Conservation (phyloP, 2,888 invertebrate genomes). For the Lithophane ornitopus region DNA sequence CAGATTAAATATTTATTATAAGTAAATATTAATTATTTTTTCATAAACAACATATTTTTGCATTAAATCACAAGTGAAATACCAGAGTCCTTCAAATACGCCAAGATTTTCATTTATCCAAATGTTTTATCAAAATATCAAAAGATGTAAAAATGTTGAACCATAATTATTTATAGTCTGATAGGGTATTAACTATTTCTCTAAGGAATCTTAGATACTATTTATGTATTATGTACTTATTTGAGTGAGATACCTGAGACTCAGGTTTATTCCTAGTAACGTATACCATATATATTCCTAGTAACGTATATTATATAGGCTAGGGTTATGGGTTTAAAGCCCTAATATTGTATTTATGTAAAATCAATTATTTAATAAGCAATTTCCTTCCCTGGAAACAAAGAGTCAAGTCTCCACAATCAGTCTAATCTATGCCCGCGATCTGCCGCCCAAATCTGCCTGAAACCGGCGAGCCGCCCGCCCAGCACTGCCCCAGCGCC, state of each 20-base stretch:
- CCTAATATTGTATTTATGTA: background rate
- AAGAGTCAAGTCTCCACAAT: background rate
- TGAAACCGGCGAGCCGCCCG: slow-evolving; percentile 77
- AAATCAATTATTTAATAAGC: background rate
- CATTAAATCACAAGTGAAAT: background rate
- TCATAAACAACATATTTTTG: background rate
- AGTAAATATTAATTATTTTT: background rate
- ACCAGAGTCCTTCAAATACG: background rate
- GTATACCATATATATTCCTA: no score
- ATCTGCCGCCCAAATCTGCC: slow-evolving; percentile 82
- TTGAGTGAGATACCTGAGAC: background rate
- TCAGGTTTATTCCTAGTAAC: background rate
- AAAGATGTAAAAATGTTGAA: no score
- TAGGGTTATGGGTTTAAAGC: background rate
- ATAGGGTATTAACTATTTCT: background rate
- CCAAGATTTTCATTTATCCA: background rate
- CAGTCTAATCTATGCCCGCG: slow-evolving; percentile 71
- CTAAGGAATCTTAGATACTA: background rate
- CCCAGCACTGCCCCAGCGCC: slow-evolving; percentile 70
- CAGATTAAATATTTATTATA: background rate
- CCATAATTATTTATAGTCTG: background rate
- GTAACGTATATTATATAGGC: no score
- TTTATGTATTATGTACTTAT: background rate
- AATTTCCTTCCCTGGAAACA: background rate
- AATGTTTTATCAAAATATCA: no score